A percentile compares a stretch with the other conserved stretches of the same genome.
Conservation (phyloP, 1,140 invertebrate species). For the Acromyrmex heyeri region DNA sequence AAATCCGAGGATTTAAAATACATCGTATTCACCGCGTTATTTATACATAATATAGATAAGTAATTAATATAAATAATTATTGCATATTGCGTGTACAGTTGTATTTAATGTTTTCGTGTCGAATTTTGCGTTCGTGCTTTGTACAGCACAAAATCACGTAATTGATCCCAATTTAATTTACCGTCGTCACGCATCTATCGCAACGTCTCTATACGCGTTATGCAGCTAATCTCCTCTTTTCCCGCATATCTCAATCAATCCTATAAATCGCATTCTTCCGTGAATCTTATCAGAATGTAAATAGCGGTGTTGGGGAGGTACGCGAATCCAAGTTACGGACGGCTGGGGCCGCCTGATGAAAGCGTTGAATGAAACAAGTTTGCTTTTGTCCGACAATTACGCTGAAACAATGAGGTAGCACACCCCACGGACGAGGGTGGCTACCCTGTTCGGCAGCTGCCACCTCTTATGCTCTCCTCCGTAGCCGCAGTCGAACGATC, state of each 20-base stretch:
- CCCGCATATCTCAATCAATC: conserved; percentile 23
- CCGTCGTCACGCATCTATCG: neutral
- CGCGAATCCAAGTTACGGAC: conserved; percentile 38
- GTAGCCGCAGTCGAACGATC: conserved; percentile 54
- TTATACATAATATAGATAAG: conserved; percentile 9
- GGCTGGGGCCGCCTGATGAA: conserved; percentile 47
- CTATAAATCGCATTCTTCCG: conserved; percentile 58
- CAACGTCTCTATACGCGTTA: neutral
- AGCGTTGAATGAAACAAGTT: conserved; percentile 84
- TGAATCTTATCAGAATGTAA: conserved; percentile 64
- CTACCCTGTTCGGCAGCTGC: conserved; percentile 74
- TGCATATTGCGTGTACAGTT: neutral
- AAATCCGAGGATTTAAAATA: conserved; percentile 27
- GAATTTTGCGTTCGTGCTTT: neutral
- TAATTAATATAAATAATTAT: conserved; percentile 44
- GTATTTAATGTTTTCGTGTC: neutral
- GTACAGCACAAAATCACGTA: neutral
- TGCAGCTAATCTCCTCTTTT: neutral
- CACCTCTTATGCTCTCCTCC: conserved; percentile 61
- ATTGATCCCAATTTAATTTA: conserved; percentile 19
- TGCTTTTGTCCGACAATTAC: conserved; percentile 84
- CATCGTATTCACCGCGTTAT: conserved; percentile 5
- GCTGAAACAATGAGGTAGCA: conserved; percentile 82
- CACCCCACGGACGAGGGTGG: conserved; percentile 57
- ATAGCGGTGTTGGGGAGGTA: conserved; percentile 52